Percentiles rank a stretch among this genome's conserved stretches.
These are phyloP conservation scores for Carpatolechia fugitivella DNA, from an alignment of 2,888 invertebrate genomes.

Conservation along the genomic window DNA sequence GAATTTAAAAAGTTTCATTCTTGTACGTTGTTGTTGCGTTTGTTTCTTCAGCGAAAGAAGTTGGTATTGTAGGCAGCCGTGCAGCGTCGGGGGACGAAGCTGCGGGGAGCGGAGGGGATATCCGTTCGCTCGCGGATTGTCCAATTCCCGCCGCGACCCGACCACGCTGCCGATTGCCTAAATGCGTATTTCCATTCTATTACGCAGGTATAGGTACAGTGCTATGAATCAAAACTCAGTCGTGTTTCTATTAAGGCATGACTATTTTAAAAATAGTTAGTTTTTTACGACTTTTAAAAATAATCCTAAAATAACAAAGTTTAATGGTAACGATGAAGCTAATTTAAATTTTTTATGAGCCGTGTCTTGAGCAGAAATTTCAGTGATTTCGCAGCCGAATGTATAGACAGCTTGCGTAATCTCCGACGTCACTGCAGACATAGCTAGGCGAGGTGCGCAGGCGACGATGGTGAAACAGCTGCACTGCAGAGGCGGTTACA, in stretches of 20 bases:
- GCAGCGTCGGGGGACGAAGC: conserved; percentile 22
- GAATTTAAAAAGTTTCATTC: conserved; percentile 44
- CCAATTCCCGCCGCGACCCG: conserved; percentile 57
- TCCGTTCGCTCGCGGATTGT: conserved; percentile 65
- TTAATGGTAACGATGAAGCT: background rate
- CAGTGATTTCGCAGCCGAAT: conserved; percentile 74
- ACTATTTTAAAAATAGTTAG: background rate
- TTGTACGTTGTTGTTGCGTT: conserved; percentile 44
- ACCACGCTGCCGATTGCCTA: conserved; percentile 33
- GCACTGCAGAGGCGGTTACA: conserved; percentile 39
- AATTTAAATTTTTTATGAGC: conserved; percentile 21
- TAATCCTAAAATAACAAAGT: too few relatives aligned
- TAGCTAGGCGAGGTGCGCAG: conserved; percentile 25
- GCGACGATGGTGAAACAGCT: conserved; percentile 16
- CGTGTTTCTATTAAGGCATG: background rate
- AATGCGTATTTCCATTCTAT: conserved; percentile 57
- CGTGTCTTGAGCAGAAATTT: conserved; percentile 70
- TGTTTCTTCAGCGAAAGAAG: conserved; percentile 48
- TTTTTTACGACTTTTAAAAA: too few relatives aligned
- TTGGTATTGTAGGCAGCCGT: conserved; percentile 50
- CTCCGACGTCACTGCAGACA: conserved; percentile 75
- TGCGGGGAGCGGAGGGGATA: conserved; percentile 39
- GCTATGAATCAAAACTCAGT: conserved; percentile 49
- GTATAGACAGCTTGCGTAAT: conserved; percentile 70
- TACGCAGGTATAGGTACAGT: conserved; percentile 44